phyloP scores from a whole-genome alignment of 2,113 vertebrate genomes.

The Semicossyphus pulcher region DNA sequence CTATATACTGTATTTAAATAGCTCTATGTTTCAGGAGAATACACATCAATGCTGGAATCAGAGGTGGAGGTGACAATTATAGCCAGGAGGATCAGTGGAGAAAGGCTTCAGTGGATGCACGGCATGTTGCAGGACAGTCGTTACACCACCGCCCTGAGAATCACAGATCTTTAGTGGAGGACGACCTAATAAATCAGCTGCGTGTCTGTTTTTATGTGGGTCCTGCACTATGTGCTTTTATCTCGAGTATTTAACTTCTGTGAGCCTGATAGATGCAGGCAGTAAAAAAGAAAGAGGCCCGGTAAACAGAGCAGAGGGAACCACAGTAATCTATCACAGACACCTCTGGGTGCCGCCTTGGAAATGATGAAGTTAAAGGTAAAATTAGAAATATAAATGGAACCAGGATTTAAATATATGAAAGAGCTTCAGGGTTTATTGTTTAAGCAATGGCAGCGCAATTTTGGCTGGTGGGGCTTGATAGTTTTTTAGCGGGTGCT shows the following conservation, averaged over 20 bases:
- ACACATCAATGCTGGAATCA: conserved; percentile 35
- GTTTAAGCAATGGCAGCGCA: too few species aligned
- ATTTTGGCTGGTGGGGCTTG: too few species aligned
- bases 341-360: conserved; percentile 41
- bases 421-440: too few species aligned
- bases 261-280: conserved; percentile 53
- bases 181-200: conserved; percentile 67
- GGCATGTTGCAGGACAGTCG: conserved; percentile 28
- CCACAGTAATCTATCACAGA: conserved; percentile 44
- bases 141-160: conserved; percentile 57
- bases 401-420: background rate
- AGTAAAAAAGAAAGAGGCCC: conserved; percentile 64
- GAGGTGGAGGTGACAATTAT: conserved; percentile 41
- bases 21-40: conserved; percentile 28
- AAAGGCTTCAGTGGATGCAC: conserved; percentile 32
- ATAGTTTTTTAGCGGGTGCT: too few species aligned
- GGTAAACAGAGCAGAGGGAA: conserved; percentile 62
- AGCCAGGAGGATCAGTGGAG: conserved; percentile 24
- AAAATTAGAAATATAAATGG: background rate
- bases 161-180: conserved; percentile 48
- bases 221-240: conserved; percentile 64
- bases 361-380: background rate
- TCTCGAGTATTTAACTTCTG: conserved; percentile 67
- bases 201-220: conserved; percentile 56
- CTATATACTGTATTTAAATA: conserved; percentile 22